Base-by-base conservation (phyloP, 2,888 invertebrate species). In the Erebia epiphron region DNA sequence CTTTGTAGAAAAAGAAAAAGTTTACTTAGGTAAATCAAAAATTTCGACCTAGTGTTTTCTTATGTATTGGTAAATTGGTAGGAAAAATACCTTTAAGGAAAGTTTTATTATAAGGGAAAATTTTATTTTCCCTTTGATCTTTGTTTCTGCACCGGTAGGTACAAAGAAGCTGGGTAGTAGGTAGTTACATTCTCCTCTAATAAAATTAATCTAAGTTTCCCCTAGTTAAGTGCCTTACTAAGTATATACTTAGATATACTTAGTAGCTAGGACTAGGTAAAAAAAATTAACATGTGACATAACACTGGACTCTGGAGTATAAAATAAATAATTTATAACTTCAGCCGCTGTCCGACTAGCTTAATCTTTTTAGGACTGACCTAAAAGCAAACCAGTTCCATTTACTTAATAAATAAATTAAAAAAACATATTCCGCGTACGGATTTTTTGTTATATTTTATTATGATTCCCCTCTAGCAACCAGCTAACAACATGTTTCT, bases 381-480 rank as follows among this genome's bases (percentile, higher is more conserved):
- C 62, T 62, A 62, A 62, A 62, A 62, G 61, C 21, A 62, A 62
- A 60, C 60, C 41, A 14, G 62, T 62, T 62, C 46, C 46, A 62
- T 46, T 49, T 21, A 21, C 8, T 21, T 21, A 14, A 41, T 9
- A 10, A 16, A 13, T 16, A 10, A 16, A 13, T 16, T 16, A 43
- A 46, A 62, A 61, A 60, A 61, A 11, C 8, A 7, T 18, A 46
- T 46, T 46, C 13, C 41, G 49, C 21, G 8, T 13, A 16, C 21
- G 43, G 26, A 16, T 41, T 61, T 43, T 43, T 41, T 43, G 8
- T 41, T 7, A 13, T 41, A 5, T 46, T 46, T 18, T 61, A 13
- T 21, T 46, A n/a, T 41, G 56, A 57, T 57, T 57, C 56, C 21
- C 26, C 56, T 35, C 26, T 58, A 16, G 35, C n/a, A 41, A 41